Evolutionary conservation across 2,888 invertebrate species (phyloP).

Genomic region (Dolichopus griseipennis): DNA sequence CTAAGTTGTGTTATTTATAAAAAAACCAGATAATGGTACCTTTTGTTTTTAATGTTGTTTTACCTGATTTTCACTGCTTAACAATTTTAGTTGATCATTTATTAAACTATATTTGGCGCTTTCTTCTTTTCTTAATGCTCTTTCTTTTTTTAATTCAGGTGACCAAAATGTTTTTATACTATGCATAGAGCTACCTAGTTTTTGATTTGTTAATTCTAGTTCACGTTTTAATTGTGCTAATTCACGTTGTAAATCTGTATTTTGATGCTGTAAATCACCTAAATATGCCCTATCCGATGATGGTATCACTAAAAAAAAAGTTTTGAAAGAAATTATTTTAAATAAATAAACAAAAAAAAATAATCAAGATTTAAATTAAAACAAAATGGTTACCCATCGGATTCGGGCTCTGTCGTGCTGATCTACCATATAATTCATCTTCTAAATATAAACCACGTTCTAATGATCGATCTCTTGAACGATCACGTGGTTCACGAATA

Average conservation of each 20-base stretch:
- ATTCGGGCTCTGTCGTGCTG: conserved; percentile 63
- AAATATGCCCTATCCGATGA: conserved; percentile 55
- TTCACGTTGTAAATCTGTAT: conserved; percentile 89
- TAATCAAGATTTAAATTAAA: not conserved
- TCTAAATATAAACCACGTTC: conserved; percentile 62
- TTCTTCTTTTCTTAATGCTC: conserved; percentile 93
- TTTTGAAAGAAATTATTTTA: not conserved
- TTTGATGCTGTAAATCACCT: conserved; percentile 86
- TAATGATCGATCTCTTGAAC: conserved; percentile 57
- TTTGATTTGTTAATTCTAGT: conserved; percentile 91
- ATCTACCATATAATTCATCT: conserved; percentile 59
- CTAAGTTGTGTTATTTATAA: not conserved
- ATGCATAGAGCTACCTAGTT: conserved; percentile 97
- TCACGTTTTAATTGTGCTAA: conserved; percentile 86
- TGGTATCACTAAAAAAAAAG: conserved; percentile 42
- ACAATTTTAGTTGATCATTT: conserved; percentile 90
- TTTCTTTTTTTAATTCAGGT: conserved; percentile 97
- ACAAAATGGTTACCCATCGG: conserved; percentile 41
- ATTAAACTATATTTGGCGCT: conserved; percentile 93
- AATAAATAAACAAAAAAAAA: conserved; percentile 9
- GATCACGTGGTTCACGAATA: conserved; percentile 64
- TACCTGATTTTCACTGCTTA: conserved; percentile 96
- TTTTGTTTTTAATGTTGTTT: conserved; percentile 21
- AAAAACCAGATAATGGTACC: not conserved
- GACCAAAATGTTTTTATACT: conserved; percentile 99